A percentile compares a stretch with the other conserved stretches of the same genome.
Conservation (phyloP, 2,888 invertebrate genomes). For the Sicus ferrugineus region DNA sequence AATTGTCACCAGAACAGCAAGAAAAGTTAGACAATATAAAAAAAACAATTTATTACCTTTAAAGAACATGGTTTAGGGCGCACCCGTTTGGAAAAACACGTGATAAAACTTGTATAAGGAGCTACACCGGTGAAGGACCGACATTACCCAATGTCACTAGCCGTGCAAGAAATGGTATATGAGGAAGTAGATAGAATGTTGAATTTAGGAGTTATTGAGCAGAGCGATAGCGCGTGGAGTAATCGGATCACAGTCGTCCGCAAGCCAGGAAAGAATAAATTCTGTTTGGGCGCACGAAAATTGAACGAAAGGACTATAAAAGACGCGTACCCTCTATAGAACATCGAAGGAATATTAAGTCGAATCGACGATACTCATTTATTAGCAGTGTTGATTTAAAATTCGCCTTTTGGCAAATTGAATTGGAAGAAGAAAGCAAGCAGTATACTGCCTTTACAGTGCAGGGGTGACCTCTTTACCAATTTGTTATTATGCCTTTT, state of each 20-base stretch:
- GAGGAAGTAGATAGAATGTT: conserved; percentile 53
- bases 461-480: conserved; percentile 25
- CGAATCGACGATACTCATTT: conserved; percentile 24
- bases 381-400: conserved; percentile 33
- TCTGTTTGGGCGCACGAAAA: conserved; percentile 49
- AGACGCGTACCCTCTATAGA: conserved; percentile 24
- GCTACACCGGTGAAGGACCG: conserved; percentile 38
- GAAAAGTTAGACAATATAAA: background rate
- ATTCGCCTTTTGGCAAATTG: conserved; percentile 33
- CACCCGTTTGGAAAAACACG: conserved; percentile 34
- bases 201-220: conserved; percentile 47
- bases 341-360: conserved; percentile 28
- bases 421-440: conserved; percentile 29
- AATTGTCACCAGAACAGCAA: background rate
- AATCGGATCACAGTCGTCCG: conserved; percentile 47
- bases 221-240: conserved; percentile 48
- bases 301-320: conserved; percentile 43
- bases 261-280: conserved; percentile 44
- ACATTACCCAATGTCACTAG: conserved; percentile 40
- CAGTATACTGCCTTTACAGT: conserved; percentile 37
- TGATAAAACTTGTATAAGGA: conserved; percentile 36
- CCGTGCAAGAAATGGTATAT: conserved; percentile 37
- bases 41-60: background rate
- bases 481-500: background rate
- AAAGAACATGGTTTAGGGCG: conserved; percentile 30